Conservation (phyloP, 2,888 invertebrate species). For the Drepana falcataria region DNA sequence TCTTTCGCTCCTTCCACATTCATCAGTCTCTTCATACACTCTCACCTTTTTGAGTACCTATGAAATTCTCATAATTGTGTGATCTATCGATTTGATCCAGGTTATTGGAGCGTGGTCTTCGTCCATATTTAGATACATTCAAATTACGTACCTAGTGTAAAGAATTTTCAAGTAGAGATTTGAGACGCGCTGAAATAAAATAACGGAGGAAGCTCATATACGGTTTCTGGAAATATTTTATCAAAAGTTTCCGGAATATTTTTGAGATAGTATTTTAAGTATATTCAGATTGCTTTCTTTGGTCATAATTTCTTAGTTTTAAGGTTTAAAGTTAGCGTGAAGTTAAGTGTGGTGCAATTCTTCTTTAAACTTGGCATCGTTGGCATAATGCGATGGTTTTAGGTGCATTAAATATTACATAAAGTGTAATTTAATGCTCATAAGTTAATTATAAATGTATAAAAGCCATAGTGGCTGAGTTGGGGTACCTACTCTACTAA, state of each 20-base stretch:
- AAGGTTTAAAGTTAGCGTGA: conserved; percentile 22
- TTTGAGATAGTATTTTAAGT: conserved; percentile 27
- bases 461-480: too few relatives aligned
- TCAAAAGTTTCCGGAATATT: conserved; percentile 15
- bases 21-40: too few relatives aligned
- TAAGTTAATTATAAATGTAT: too few relatives aligned
- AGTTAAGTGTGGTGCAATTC: conserved; percentile 21
- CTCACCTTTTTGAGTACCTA: too few relatives aligned
- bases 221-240: conserved; percentile 1
- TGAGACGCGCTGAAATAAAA: not conserved
- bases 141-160: not conserved
- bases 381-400: conserved; percentile 22
- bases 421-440: too few relatives aligned
- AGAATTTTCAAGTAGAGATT: conserved; percentile 1
- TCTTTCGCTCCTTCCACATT: too few relatives aligned
- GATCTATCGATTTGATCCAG: too few relatives aligned
- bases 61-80: too few relatives aligned
- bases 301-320: conserved; percentile 29
- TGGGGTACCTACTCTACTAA: too few relatives aligned
- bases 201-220: not conserved
- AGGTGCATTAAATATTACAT: conserved; percentile 3
- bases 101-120: too few relatives aligned
- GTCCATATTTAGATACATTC: too few relatives aligned
- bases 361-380: conserved; percentile 25
- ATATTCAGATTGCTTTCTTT: conserved; percentile 43